Base-by-base conservation (phyloP, 1,140 invertebrate species). In the Platyura marginata region DNA sequence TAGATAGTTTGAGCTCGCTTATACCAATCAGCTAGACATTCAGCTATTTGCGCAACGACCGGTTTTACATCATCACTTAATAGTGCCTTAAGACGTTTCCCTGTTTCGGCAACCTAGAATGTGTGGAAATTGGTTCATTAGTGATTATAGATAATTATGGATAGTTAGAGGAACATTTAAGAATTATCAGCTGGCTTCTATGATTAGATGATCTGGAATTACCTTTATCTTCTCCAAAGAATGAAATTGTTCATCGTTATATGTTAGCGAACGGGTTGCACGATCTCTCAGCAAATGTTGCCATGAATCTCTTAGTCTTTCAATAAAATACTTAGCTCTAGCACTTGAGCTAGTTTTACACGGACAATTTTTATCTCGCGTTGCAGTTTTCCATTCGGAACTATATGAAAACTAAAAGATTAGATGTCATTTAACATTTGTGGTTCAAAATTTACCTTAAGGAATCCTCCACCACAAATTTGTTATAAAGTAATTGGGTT, bases 201-300 rank as follows among this genome's bases (percentile, higher is more conserved):
- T 18, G 10, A 18, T n/a, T 11, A 11, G 4, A 36, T 5, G 4
- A 36, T 36, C 34, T 6, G 25, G 25, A 29, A 6, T 22, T 23
- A 78, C 73, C 52, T 77, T 73, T 44, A 75, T 74, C 55, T 87
- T 74, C 68, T 92, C 88, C 39, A 93, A 64, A 35, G 89, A 78
- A 63, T 93, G 88, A 56, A 93, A 90, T 61, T 92, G 87, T 63
- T 92, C 88, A 64, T 93, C 88, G 56, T 92, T 90, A 58, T 87
- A 89, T 0, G 86, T 88, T 2, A 91, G 61, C 45, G 73, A 77
- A 46, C 82, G 68, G 9, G 85, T 86, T 18, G 84, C 84, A 50
- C 86, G 70, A 66, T 93, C 86, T 33, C 87, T 68, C 21, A 90
- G 69, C 38, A 92, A 67, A 69, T 90, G 84, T 62, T 91, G 87